Conservation (phyloP, 1,140 invertebrate genomes). For the Drosophila pectinifera region DNA sequence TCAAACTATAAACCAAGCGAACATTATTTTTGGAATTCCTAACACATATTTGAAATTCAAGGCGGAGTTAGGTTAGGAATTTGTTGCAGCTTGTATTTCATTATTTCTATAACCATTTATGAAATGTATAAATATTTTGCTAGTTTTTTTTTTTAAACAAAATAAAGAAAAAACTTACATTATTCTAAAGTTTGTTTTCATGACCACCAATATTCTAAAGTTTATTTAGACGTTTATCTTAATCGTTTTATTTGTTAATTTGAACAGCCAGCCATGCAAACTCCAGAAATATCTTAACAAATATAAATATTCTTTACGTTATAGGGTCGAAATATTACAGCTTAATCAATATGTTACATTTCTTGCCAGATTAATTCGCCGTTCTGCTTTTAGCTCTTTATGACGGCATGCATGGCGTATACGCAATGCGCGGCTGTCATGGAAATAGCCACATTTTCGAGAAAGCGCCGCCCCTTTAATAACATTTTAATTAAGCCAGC, state of each 20-base stretch:
- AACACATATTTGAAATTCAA: not conserved
- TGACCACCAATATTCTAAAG: too few species aligned
- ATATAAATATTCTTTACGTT: too few species aligned
- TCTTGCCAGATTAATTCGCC: not conserved
- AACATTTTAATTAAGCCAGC: constrained; percentile 68
- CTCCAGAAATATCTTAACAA: too few species aligned
- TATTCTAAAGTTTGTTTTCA: too few species aligned
- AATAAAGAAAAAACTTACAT: too few species aligned
- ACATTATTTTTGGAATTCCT: not conserved
- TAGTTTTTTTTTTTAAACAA: too few species aligned
- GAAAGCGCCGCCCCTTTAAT: constrained; percentile 44
- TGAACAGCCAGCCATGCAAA: too few species aligned
- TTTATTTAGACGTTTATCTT: too few species aligned
- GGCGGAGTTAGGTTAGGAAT: not conserved
- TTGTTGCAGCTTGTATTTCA: not conserved
- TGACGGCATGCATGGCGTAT: constrained; percentile 15
- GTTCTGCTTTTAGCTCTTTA: not conserved
- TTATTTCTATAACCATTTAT: not conserved
- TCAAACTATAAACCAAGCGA: not conserved
- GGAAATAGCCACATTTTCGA: not conserved
- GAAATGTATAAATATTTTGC: too few species aligned
- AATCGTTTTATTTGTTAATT: too few species aligned
- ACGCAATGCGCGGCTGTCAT: constrained; percentile 14
- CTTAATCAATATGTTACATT: not conserved
- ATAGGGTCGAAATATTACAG: not conserved